Evolutionary conservation across 2,797 vertebrate species (phyloP), one percentile per base, ranked within the genome.

Genomic region (Muscicapa comitata): DNA sequence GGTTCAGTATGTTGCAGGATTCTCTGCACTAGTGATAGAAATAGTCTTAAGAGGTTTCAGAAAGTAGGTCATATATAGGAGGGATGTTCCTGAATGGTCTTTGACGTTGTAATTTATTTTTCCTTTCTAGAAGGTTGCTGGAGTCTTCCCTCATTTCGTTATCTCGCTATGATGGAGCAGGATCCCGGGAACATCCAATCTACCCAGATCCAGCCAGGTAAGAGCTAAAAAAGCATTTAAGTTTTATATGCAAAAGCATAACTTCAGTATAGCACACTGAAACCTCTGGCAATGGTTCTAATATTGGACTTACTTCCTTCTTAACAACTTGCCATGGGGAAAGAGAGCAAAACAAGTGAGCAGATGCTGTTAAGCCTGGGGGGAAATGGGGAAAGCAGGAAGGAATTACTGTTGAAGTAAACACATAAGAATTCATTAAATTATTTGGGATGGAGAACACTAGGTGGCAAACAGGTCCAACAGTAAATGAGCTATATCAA

Each of bases 141-240:
- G 99, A 99, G 94, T 99, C 99, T 59, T 99, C 99, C 25, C 98
- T 99, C 78, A 98, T 99, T 96, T 99, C 99, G 20, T 97, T 99
- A 96, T 99, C 99, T 72, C 99, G 99, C 88, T 99, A 99, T 7
- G 99, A 99, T 98, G 98, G 99, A 98, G 99, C 99, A 51, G 99
- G 99, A 95, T 99, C 99, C 80, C 98, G 99, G 97, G 99, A 99
- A 96, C 99, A 99, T 96, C 99, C 99, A 11, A 99, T 99, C 86
- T 99, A 99, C 97, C 99, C 99, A n/a, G 99, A 99, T 95, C 99
- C 99, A 76, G 99, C 99, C 97, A 99, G 99, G 99, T 99, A 98
- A 97, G 94, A 95, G 91, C 88, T 72, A 92, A 96, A 87, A 87
- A 83, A 37, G 18, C 24, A 43, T 58, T 71, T 24, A 50, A 67